Conservation (phyloP, 2,888 invertebrate species). For the Pomacea canaliculata region DNA sequence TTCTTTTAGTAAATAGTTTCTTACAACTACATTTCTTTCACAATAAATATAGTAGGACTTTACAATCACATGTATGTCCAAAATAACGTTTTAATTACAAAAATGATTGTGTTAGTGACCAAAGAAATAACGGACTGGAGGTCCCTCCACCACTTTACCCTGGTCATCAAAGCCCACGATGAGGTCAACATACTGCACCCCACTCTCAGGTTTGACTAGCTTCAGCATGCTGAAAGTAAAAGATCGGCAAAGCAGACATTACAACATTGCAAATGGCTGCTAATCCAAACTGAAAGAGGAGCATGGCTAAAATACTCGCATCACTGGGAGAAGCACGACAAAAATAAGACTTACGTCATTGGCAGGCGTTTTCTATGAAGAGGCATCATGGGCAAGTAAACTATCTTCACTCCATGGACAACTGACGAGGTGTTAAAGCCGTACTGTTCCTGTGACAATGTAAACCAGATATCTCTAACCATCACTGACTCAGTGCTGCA, state of each 20-base stretch:
- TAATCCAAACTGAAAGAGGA: no score
- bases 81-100: no score
- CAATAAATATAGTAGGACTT: no score
- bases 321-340: slow-evolving; percentile 43
- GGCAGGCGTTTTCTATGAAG: slow-evolving; percentile 65
- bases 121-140: slow-evolving; percentile 60
- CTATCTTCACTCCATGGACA: slow-evolving; percentile 67
- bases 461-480: no score
- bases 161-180: slow-evolving; percentile 60
- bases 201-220: slow-evolving; percentile 54
- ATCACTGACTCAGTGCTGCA: no score
- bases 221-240: slow-evolving; percentile 59
- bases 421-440: slow-evolving; percentile 61
- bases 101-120: neutral
- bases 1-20: no score
- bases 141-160: slow-evolving; percentile 56
- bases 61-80: no score
- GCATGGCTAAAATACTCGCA: slow-evolving; percentile 48
- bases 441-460: slow-evolving; percentile 55
- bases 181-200: slow-evolving; percentile 62
- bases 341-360: slow-evolving; percentile 57
- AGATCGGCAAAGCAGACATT: neutral
- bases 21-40: no score
- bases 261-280: neutral
- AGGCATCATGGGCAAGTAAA: slow-evolving; percentile 69